phyloP scores from a whole-genome alignment of 2,797 vertebrate genomes.

The Sebastes oblongus region DNA sequence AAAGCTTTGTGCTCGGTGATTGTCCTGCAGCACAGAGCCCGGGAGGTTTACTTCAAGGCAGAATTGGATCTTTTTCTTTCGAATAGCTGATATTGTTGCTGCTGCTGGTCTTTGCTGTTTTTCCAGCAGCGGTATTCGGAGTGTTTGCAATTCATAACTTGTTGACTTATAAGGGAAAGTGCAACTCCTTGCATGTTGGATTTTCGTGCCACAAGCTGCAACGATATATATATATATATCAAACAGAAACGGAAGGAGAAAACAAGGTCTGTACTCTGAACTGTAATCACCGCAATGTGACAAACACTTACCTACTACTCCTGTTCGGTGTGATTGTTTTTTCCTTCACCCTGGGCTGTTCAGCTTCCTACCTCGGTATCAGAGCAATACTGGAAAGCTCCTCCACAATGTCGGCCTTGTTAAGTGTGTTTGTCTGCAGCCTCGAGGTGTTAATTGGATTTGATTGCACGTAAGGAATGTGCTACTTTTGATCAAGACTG shows the following conservation, averaged over 20 bases:
- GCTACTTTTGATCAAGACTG: slow-evolving; percentile 43
- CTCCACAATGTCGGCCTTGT: slow-evolving; percentile 22
- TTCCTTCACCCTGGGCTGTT: not conserved
- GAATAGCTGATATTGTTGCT: not conserved
- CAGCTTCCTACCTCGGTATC: not conserved
- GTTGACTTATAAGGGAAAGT: not conserved
- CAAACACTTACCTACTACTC: not conserved
- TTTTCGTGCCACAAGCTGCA: not conserved
- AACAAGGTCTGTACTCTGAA: not conserved
- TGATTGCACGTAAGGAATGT: slow-evolving; percentile 44
- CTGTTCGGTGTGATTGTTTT: slow-evolving; percentile 1
- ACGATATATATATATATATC: not conserved
- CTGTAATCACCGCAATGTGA: slow-evolving; percentile 2
- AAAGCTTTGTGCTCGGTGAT: not conserved
- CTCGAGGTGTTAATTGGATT: slow-evolving; percentile 56
- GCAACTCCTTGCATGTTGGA: not conserved
- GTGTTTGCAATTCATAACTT: not conserved
- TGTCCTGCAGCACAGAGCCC: not conserved
- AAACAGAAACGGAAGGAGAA: not conserved
- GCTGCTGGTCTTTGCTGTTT: not conserved
- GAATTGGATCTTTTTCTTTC: not conserved
- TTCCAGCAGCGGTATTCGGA: not conserved
- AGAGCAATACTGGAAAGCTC: slow-evolving; percentile 10
- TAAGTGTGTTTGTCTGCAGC: slow-evolving; percentile 56
- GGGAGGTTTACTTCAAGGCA: not conserved